phyloP scores from a whole-genome alignment of 2,797 vertebrate genomes.

The Clarias laeviceps region DNA sequence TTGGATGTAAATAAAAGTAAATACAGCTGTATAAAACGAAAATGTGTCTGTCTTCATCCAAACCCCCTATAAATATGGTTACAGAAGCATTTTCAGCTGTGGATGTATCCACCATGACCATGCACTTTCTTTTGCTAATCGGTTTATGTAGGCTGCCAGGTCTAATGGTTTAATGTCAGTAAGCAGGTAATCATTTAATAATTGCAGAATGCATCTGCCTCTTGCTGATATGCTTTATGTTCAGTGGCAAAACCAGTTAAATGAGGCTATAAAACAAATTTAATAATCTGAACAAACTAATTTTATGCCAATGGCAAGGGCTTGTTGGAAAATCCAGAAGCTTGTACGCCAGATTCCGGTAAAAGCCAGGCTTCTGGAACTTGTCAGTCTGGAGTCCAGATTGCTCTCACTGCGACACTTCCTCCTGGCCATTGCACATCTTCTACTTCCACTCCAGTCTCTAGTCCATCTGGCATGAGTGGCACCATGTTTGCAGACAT shows the following conservation, averaged over 20 bases:
- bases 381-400: conserved; percentile 11
- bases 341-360: not conserved
- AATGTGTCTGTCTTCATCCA: no score
- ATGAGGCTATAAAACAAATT: not conserved
- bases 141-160: not conserved
- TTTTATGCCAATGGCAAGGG: not conserved
- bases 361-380: conserved; percentile 18
- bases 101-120: not conserved
- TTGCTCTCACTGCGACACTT: conserved; percentile 16
- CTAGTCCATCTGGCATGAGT: conserved; percentile 29
- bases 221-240: not conserved
- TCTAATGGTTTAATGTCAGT: not conserved
- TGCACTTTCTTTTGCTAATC: not conserved
- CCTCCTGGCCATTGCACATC: conserved; percentile 28
- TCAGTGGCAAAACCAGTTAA: not conserved
- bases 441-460: conserved; percentile 28
- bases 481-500: conserved; percentile 29
- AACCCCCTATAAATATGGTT: not conserved
- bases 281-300: not conserved
- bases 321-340: not conserved
- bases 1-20: no score
- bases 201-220: not conserved
- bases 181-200: conserved; percentile 8
- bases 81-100: not conserved
- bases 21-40: no score